Percentiles rank a stretch among this genome's conserved stretches.
Conservation (phyloP, 2,113 vertebrate genomes). For the Passer domesticus region DNA sequence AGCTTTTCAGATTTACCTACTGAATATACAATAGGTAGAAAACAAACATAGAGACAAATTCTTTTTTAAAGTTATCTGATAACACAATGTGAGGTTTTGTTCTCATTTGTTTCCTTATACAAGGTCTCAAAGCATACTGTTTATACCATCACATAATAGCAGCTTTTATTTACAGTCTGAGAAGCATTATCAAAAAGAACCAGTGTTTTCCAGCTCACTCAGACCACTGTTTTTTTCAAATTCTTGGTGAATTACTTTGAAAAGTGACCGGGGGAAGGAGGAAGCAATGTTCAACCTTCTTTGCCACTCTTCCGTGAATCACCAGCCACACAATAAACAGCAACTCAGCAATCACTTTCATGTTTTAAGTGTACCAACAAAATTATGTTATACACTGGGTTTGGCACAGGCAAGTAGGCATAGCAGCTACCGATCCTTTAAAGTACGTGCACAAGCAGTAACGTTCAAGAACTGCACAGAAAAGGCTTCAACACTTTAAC, state of each 20-base stretch:
- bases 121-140: slow-evolving; percentile 34
- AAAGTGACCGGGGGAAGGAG: neutral
- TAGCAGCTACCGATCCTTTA: neutral
- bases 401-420: neutral
- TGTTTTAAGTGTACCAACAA: neutral
- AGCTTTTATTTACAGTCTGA: slow-evolving; percentile 42
- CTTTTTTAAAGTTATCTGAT: slow-evolving; percentile 33
- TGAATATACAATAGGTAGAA: slow-evolving; percentile 24
- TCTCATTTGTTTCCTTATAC: slow-evolving; percentile 28
- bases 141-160: slow-evolving; percentile 30
- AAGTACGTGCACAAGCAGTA: neutral
- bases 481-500: neutral
- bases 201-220: neutral
- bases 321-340: neutral
- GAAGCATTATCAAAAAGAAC: slow-evolving; percentile 21
- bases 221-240: slow-evolving; percentile 9
- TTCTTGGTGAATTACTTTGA: neutral
- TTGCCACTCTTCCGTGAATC: neutral
- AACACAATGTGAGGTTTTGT: slow-evolving; percentile 26
- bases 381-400: neutral
- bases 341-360: neutral
- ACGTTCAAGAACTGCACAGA: neutral
- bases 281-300: neutral
- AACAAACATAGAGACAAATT: slow-evolving; percentile 9
- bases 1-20: slow-evolving; percentile 13